Evolutionary conservation across 1,140 invertebrate genomes (phyloP), one percentile per base, ranked within the genome.

Genomic region (Tribolium castaneum): DNA sequence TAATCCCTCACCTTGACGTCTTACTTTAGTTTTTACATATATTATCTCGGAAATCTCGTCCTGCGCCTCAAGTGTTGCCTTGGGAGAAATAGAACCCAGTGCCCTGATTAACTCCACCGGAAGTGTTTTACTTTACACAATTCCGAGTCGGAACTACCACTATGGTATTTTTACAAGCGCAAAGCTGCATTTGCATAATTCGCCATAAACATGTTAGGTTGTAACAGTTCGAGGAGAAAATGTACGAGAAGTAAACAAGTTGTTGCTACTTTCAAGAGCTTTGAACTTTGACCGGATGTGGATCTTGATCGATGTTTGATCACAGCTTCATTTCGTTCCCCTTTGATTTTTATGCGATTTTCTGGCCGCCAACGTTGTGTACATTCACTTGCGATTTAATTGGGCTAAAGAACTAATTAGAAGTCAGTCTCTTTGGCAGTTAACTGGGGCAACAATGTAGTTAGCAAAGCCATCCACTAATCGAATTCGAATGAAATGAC

Each of bases 271-370:
- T 66, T 66, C 7, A 66, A 14, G 59, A 45, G 22, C 30, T 66
- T 66, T 66, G 59, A 66, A 66, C 59, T 66, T 66, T 66, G 59
- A 66, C 59, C 59, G 25, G 9, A 66, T 35, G 25, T 22, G 25
- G 30, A 66, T 66, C 59, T 35, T 66, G 25, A 66, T 66, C 59
- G 59, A 66, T 35, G 59, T 66, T 66, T 66, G 59, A 66, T 66
- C 59, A 66, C 13, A 66, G 59, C 25, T 35, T 66, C 59, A 35
- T 66, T 66, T 66, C 59, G 59, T 66, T 66, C 30, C 52, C 6
- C 59, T 66, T 66, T 39, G 59, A 66, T 66, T 66, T 66, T 66
- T 35, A 66, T 66, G 19, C 25, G 30, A 39, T 30, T 45, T 25
- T 59, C 54, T 22, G 19, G 22, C 16, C 16, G 2, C 2, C 25